Conservation (phyloP, 2,888 invertebrate species). For the Lordiphosa andalusiaca region DNA sequence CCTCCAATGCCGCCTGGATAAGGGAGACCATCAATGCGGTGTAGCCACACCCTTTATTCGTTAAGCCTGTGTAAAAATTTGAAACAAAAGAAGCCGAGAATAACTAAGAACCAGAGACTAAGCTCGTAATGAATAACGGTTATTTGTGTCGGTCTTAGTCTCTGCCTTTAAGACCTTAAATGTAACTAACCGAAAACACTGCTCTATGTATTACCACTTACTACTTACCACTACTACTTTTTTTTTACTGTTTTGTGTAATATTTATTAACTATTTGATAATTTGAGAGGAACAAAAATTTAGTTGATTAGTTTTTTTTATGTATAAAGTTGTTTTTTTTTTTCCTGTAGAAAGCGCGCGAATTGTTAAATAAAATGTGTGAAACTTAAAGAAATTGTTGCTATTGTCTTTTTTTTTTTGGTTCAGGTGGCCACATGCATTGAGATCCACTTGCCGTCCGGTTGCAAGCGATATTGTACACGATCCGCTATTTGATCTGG, state of each 20-base stretch:
- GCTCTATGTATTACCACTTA: conserved; percentile 33
- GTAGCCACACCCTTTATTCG: conserved; percentile 35
- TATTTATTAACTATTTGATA: conserved; percentile 72
- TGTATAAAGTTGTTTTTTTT: conserved; percentile 36
- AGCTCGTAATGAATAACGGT: neutral
- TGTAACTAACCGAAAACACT: conserved; percentile 46
- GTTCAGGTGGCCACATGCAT: conserved; percentile 73
- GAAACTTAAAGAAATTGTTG: neutral
- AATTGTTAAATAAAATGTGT: conserved; percentile 56
- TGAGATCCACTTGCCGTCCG: conserved; percentile 55
- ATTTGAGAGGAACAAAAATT: conserved; percentile 32
- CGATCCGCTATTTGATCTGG: conserved; percentile 73
- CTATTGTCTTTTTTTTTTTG: neutral
- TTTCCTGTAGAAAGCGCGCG: conserved; percentile 53
- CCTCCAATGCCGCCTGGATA: conserved; percentile 93
- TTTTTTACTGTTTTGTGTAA: conserved; percentile 71
- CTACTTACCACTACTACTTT: conserved; percentile 33
- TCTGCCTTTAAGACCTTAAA: conserved; percentile 32
- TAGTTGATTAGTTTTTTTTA: conserved; percentile 44
- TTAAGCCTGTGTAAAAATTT: conserved; percentile 29
- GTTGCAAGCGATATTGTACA: conserved; percentile 63
- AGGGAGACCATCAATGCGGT: conserved; percentile 85
- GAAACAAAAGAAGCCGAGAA: conserved; percentile 17
- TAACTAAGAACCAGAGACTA: conserved; percentile 4
- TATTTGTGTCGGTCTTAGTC: neutral